These are phyloP conservation scores for Lichenostomus cassidix DNA, from an alignment of 2,113 vertebrate genomes.

Conservation along the genomic window DNA sequence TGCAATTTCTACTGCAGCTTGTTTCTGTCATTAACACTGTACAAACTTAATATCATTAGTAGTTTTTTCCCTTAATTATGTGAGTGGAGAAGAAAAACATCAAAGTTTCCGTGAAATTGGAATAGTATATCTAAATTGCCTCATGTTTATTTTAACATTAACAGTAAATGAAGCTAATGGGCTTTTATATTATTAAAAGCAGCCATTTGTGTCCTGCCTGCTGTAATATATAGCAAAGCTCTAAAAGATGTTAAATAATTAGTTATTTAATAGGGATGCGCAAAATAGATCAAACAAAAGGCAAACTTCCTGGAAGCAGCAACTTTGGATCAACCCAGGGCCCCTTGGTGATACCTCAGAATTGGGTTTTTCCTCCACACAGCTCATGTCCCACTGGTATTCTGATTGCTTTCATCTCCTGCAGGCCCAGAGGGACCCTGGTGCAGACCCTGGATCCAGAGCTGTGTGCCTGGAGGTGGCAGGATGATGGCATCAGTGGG, in stretches of 20 bases:
- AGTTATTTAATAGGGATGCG: slow-evolving; percentile 82
- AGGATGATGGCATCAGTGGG: not conserved
- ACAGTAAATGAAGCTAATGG: slow-evolving; percentile 88
- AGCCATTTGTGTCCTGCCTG: slow-evolving; percentile 83
- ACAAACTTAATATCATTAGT: slow-evolving; percentile 89
- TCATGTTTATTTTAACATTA: slow-evolving; percentile 91
- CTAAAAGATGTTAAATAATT: slow-evolving; percentile 86
- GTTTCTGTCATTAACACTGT: slow-evolving; percentile 86
- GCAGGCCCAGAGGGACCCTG: slow-evolving; percentile 33
- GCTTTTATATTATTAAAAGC: slow-evolving; percentile 87
- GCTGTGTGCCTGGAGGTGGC: not conserved
- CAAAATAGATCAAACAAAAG: slow-evolving; percentile 75
- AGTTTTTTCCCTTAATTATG: slow-evolving; percentile 88
- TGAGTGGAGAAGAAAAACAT: slow-evolving; percentile 86
- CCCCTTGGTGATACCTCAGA: not conserved
- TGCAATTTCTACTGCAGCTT: slow-evolving; percentile 81
- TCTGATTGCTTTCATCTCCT: slow-evolving; percentile 63
- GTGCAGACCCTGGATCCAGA: not conserved
- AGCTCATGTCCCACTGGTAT: slow-evolving; percentile 35
- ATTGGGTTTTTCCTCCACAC: not conserved
- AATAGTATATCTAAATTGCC: slow-evolving; percentile 86
- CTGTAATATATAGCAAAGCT: slow-evolving; percentile 77
- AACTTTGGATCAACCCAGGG: not conserved
- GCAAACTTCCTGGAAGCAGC: slow-evolving; percentile 49
- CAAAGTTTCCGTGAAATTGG: slow-evolving; percentile 88